Evolutionary conservation across 2,113 vertebrate species (phyloP), one percentile per base, ranked within the genome.

Genomic region (Leptocoma aspasia): DNA sequence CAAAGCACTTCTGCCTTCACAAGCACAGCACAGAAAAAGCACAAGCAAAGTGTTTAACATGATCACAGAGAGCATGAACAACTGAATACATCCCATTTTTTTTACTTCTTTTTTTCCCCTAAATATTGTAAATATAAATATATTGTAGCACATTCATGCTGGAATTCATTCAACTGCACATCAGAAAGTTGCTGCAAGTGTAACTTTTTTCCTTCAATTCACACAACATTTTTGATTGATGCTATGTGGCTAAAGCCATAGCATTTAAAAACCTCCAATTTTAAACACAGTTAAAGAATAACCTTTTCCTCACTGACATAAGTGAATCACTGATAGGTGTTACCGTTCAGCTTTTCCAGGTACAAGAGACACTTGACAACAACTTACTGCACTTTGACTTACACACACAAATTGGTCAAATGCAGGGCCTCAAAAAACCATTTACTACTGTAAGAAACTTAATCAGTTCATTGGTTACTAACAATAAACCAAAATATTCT

Each of bases 281-380:
- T 56, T 68, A 84, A 79, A 54, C 30, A 35, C 31, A 93, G 69
- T 63, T 83, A 73, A 86, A 65, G 57, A 82, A 64, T 15, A 95
- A 82, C 23, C 37, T 94, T 47, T 94, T 65, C 44, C 56, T 95
- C 80, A 53, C 0, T 57, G 52, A 72, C 7, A 2, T 65, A 92
- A 85, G 27, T 41, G 19, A 91, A 83, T 77, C 61, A 70, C 45
- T 50, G 37, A 52, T 16, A 77, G 15, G 24, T 26, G 66, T 79
- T 82, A 57, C 64, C 68, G 79, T 84, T 86, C 89, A 93, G 31
- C 90, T 92, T 82, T 87, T 82, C 52, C 81, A 79, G 65, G 85
- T 79, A 82, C 44, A 95, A 68, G 81, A 93, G 33, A 93, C 64
- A 89, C 71, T 15, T 78, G 85, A 82, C n/a, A 93, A 94, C 59